Evolutionary conservation across 2,797 vertebrate species (phyloP).

Genomic region (Micromesistius poutassou): DNA sequence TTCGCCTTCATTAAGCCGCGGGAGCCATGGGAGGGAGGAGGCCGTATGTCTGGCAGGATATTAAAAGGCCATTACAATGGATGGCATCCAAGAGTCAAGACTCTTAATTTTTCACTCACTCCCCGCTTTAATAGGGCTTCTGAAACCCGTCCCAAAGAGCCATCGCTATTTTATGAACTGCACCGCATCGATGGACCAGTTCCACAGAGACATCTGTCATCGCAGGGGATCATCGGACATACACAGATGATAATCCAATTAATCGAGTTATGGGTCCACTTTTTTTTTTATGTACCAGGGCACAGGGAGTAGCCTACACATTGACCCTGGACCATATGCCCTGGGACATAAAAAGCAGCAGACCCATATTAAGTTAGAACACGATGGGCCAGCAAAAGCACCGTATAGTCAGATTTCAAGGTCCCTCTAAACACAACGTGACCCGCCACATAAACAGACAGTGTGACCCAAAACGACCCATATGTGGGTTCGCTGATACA

Average conservation of each 20-base stretch:
- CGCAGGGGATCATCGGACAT: not conserved
- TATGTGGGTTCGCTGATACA: too few relatives aligned
- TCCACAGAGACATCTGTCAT: not conserved
- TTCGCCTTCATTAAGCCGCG: not conserved
- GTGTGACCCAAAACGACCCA: too few relatives aligned
- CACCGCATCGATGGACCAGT: not conserved
- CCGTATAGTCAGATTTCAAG: too few relatives aligned
- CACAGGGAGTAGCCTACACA: not conserved
- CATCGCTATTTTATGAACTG: not conserved
- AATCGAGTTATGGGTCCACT: not conserved
- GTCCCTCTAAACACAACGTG: too few relatives aligned
- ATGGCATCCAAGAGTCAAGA: not conserved
- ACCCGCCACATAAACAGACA: too few relatives aligned
- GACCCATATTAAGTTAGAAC: too few relatives aligned
- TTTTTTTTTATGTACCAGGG: not conserved
- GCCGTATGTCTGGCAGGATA: not conserved
- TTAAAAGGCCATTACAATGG: slow-evolving; percentile 1
- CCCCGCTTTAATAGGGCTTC: not conserved
- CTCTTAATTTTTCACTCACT: not conserved
- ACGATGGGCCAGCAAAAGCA: too few relatives aligned
- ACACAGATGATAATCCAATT: not conserved
- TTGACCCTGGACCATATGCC: not conserved
- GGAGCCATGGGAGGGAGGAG: not conserved
- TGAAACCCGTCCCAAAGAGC: not conserved
- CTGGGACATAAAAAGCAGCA: not conserved